Conservation (phyloP, 2,113 vertebrate genomes). For the Tautogolabrus adspersus region DNA sequence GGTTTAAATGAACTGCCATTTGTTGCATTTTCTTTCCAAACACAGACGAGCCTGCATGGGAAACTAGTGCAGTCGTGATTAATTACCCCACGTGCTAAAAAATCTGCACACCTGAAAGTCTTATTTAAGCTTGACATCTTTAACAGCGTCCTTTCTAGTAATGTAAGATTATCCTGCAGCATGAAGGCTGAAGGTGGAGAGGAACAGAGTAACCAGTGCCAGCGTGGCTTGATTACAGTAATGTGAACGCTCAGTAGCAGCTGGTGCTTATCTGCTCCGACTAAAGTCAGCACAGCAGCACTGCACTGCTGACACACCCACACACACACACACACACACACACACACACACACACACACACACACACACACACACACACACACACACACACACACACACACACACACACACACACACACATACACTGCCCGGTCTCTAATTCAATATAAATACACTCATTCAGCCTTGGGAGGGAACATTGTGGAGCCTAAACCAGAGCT, state of each 20-base stretch:
- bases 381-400: conserved; percentile 6
- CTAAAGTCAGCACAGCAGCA: conserved; percentile 55
- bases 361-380: conserved; percentile 18
- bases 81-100: conserved; percentile 3
- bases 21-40: background rate
- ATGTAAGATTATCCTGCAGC: conserved; percentile 58
- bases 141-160: conserved; percentile 51
- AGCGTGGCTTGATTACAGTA: conserved; percentile 70
- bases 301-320: conserved; percentile 55
- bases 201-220: conserved; percentile 45
- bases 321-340: background rate
- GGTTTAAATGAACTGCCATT: background rate
- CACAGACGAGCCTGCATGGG: background rate
- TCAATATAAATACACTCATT: conserved; percentile 54
- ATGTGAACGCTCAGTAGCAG: conserved; percentile 72
- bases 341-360: conserved; percentile 15
- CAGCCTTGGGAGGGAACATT: conserved; percentile 29
- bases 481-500: background rate
- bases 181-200: conserved; percentile 22
- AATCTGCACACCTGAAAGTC: conserved; percentile 4
- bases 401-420: conserved; percentile 25
- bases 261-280: conserved; percentile 59
- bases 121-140: conserved; percentile 33
- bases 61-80: background rate
- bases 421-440: conserved; percentile 36